Evolutionary conservation across 2,113 vertebrate genomes (phyloP), one percentile per base, ranked within the genome.

Genomic region (Leucoraja erinaceus): DNA sequence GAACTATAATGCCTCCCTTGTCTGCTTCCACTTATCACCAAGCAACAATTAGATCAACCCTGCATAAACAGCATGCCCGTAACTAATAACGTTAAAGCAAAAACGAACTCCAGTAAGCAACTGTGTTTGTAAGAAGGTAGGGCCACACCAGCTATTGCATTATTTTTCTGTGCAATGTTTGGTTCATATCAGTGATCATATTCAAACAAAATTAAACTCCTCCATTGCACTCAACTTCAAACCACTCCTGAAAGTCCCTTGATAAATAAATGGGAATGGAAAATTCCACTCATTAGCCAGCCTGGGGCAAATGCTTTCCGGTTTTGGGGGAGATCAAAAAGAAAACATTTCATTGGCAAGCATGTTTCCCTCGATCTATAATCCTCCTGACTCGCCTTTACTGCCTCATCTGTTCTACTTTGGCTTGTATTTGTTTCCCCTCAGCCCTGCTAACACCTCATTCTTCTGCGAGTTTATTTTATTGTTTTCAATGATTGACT

Each of bases 271-370:
- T 61, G 33, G 38, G 90, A 47, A 25, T 91, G 68, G 66, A 91
- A 91, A 91, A 74, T 91, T 91, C 68, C 33, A 91, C 25, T 72
- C 33, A 38, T 22, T 72, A 38, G 33, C 61, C 33, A 72, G 90
- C 66, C 90, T 91, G 3, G 38, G 90, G 68, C 90, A 70, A 74
- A 63, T 54, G 5, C 68, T 91, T 91, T 91, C 90, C 33, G 38
- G 33, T 91, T 91, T 72, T 70, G 90, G 68, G 38, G 38, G 68
- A 74, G 33, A 31, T 91, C 33, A 91, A 91, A 91, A 91, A 72
- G 16, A 91, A 91, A 91, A 11, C 68, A 47, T 5, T 54, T 72
- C 90, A 70, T 28, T 74, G 68, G 90, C 22, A 38, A 28, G 66
- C 33, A 74, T 61, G 66, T 72, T 68, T 25, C 20, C 84, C 5